Conservation (phyloP, 2,797 vertebrate species). For the Crax fasciolata region DNA sequence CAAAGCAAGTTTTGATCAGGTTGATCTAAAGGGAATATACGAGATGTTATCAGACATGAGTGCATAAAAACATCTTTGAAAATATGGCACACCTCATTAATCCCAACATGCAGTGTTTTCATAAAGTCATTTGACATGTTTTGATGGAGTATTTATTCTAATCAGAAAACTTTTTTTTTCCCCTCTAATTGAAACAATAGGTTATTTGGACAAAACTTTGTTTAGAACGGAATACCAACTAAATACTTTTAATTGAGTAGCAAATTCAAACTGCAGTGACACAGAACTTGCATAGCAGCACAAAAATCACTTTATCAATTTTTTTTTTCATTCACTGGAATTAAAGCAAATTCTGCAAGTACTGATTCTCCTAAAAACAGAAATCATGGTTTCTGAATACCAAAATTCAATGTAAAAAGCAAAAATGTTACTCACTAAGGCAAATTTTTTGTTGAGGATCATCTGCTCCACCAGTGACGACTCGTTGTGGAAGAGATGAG, state of each 20-base stretch:
- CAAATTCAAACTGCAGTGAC: neutral
- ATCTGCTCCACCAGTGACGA: slow-evolving; percentile 94
- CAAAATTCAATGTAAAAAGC: neutral
- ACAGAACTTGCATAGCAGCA: neutral
- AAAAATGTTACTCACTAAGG: slow-evolving; percentile 86
- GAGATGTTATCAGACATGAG: neutral
- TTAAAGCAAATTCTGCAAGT: neutral
- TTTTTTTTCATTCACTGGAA: neutral
- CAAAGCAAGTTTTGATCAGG: neutral
- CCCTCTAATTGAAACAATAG: neutral
- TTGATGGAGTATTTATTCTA: neutral
- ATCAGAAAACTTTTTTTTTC: accelerated
- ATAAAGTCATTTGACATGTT: neutral
- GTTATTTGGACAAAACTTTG: neutral
- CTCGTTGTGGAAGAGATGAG: slow-evolving; percentile 95
- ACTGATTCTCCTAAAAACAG: neutral
- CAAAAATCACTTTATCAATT: neutral
- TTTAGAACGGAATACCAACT: neutral
- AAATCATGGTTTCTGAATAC: neutral
- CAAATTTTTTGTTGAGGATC: slow-evolving; percentile 96
- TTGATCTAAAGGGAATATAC: neutral
- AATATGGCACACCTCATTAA: neutral
- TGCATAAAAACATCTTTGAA: neutral
- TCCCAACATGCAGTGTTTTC: neutral
- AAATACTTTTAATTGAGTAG: neutral